These are phyloP conservation scores for Apostichopus leukothele DNA, from an alignment of 53 echinoderm and acorn worm species.

Conservation along the genomic window DNA sequence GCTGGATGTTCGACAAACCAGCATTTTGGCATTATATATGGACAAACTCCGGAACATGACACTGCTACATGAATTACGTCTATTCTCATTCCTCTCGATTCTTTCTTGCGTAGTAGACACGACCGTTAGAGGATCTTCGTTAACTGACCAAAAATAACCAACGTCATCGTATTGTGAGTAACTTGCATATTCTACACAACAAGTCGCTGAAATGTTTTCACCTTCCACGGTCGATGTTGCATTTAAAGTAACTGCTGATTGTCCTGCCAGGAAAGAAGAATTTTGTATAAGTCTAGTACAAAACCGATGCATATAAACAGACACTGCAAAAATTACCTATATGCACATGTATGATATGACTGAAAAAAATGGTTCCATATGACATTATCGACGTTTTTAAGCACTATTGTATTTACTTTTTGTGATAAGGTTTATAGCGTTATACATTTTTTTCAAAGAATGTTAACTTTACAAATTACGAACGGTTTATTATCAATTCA, in stretches of 20 bases:
- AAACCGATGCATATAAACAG: too few relatives aligned
- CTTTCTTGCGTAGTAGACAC: background rate
- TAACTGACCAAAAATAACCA: background rate
- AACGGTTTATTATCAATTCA: too few relatives aligned
- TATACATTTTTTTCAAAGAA: too few relatives aligned
- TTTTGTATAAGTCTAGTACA: too few relatives aligned
- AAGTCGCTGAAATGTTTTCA: background rate
- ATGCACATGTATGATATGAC: too few relatives aligned
- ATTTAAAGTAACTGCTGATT: background rate
- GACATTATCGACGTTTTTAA: too few relatives aligned
- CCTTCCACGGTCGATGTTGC: background rate
- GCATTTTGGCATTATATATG: background rate
- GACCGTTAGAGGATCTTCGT: background rate
- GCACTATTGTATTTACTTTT: too few relatives aligned
- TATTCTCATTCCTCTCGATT: background rate
- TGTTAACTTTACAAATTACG: too few relatives aligned
- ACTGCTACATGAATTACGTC: background rate
- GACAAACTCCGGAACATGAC: background rate
- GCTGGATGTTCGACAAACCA: background rate
- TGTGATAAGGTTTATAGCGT: too few relatives aligned
- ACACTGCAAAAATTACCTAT: too few relatives aligned
- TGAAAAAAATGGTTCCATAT: too few relatives aligned
- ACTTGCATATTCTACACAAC: background rate
- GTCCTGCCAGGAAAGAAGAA: background rate
- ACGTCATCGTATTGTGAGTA: background rate